Evolutionary conservation across 2,888 invertebrate species (phyloP).

Genomic region (Quadroppia sp.): DNA sequence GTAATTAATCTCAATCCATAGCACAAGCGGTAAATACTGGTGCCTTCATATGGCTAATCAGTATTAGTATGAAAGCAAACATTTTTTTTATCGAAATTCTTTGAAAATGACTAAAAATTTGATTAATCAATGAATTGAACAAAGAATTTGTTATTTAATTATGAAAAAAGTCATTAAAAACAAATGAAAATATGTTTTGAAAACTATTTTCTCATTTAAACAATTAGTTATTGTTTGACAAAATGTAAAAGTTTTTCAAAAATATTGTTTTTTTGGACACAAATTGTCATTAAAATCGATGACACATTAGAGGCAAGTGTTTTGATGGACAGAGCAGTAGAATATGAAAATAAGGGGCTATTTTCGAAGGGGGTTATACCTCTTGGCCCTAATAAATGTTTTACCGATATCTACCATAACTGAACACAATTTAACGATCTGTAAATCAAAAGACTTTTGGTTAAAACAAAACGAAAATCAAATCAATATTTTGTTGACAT

Average conservation of each 20-base stretch:
- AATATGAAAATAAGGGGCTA: not conserved
- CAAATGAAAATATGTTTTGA: too few relatives aligned
- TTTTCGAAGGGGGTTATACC: slow-evolving; percentile 9
- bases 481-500: not conserved
- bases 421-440: slow-evolving; percentile 77
- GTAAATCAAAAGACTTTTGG: slow-evolving; percentile 34
- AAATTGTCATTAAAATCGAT: too few relatives aligned
- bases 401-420: slow-evolving; percentile 88
- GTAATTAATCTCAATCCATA: not conserved
- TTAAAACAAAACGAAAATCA: not conserved
- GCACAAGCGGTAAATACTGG: not conserved
- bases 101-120: not conserved
- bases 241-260: too few relatives aligned
- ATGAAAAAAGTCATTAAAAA: not conserved
- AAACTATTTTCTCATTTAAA: too few relatives aligned
- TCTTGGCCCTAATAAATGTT: slow-evolving; percentile 80
- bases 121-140: not conserved
- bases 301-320: too few relatives aligned
- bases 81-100: not conserved
- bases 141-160: too few relatives aligned
- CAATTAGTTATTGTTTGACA: too few relatives aligned
- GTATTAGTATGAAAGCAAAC: too few relatives aligned
- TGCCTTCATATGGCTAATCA: not conserved
- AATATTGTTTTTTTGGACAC: too few relatives aligned
- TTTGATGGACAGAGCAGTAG: too few relatives aligned